Evolutionary conservation across 1,140 invertebrate genomes (phyloP), one percentile per base, ranked within the genome.

Genomic region (Leptestheria dahalacensis): DNA sequence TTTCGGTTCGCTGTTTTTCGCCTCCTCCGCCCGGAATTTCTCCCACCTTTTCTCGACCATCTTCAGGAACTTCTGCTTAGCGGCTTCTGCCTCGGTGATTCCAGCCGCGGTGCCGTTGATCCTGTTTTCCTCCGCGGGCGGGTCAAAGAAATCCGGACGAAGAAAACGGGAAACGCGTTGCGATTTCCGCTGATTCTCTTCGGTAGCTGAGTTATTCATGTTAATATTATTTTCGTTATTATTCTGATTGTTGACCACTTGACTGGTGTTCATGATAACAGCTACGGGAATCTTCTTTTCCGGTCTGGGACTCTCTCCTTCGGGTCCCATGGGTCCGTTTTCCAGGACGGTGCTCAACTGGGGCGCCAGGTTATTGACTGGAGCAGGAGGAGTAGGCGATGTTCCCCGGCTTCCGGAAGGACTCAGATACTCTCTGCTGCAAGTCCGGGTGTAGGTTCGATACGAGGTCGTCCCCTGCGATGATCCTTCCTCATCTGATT

Each of bases 81-180:
- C 66, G 46, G 67, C 68, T 66, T 75, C 73, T 56, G 74, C 71
- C 69, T 75, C 71, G 51, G 68, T 65, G 68, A 63, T 79, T 48
- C 46, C 23, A 9, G 60, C 80, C 63, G 82, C 82, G 62, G 82
- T 83, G 57, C 25, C 2, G 18, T 23, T 48, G 20, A 12, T 58
- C n/a, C 76, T 70, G 67, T 78, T 84, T 62, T 85, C 82, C 62
- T 85, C 83, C 47, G 78, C 69, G 0, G 82, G 79, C 0, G 82
- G 75, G 56, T 87, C 85, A 64, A 83, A 88, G 66, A 88, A 87
- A 67, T 88, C 85, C 0, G 85, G 83, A 11, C 85, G 73, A 54
- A 86, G 53, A 58, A 66, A 66, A 4, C 65, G 50, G 6, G 65
- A 66, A 33, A 64, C 61, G 1, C 48, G 58, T 12, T 26, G 48